Percentiles rank a stretch among this genome's conserved stretches.
Conservation (phyloP, 2,797 vertebrate genomes). For the Valencia hispanica region DNA sequence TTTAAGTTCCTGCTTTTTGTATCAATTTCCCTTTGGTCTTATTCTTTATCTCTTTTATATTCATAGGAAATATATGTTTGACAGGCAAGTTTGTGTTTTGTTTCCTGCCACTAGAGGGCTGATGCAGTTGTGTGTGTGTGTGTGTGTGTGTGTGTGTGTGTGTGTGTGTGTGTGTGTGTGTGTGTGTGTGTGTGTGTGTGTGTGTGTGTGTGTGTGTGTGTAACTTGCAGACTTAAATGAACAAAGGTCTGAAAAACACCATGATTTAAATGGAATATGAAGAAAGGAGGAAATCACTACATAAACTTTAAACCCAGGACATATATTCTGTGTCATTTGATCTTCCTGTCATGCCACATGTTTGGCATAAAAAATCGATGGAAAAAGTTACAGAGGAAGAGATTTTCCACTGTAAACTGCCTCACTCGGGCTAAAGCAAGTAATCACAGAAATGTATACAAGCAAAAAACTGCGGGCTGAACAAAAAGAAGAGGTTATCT, state of each 20-base stretch:
- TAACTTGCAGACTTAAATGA: not conserved
- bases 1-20: not conserved
- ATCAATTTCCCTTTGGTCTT: not conserved
- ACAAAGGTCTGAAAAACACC: not conserved
- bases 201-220: not conserved
- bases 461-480: too few relatives aligned
- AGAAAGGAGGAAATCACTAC: not conserved
- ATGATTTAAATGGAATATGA: not conserved
- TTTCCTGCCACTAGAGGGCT: not conserved
- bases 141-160: not conserved
- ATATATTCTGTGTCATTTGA: not conserved
- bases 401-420: too few relatives aligned
- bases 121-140: not conserved
- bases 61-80: not conserved
- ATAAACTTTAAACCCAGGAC: not conserved
- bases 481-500: too few relatives aligned
- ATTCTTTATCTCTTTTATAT: not conserved
- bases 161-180: not conserved
- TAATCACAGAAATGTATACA: too few relatives aligned
- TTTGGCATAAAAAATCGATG: not conserved
- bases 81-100: not conserved
- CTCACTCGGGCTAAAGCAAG: too few relatives aligned
- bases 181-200: not conserved
- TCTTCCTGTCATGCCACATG: not conserved
- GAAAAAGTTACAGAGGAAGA: too few relatives aligned